Conservation (phyloP, 2,797 vertebrate species). For the Lophius americanus region DNA sequence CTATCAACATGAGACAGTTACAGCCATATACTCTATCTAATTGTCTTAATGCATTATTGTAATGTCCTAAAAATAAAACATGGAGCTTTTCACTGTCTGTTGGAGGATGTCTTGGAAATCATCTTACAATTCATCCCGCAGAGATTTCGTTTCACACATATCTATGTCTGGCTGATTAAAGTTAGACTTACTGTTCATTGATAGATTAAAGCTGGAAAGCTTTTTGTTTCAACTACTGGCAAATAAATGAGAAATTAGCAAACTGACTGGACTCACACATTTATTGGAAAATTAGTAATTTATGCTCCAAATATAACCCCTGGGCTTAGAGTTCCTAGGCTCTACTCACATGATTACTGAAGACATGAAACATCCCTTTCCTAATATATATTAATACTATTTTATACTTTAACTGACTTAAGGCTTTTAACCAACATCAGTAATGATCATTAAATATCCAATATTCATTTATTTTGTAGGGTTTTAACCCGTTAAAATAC, state of each 20-base stretch:
- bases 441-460: too few species aligned
- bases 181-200: conserved; percentile 26
- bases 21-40: neutral
- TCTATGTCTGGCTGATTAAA: conserved; percentile 6
- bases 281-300: neutral
- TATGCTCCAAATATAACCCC: too few species aligned
- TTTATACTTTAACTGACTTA: too few species aligned
- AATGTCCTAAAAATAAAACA: neutral
- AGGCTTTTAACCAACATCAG: too few species aligned
- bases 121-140: neutral
- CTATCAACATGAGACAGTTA: neutral
- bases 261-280: neutral
- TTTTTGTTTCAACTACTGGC: conserved; percentile 22
- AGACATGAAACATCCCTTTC: too few species aligned
- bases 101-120: neutral
- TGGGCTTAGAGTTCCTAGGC: too few species aligned
- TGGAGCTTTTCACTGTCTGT: neutral
- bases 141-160: conserved; percentile 2
- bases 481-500: too few species aligned
- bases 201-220: neutral
- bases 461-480: too few species aligned
- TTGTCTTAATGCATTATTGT: neutral
- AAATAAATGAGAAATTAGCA: conserved; percentile 49
- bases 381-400: too few species aligned
- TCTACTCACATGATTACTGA: too few species aligned